Evolutionary conservation across 2,888 invertebrate species (phyloP), one percentile per base, ranked within the genome.

Genomic region (Euproctis similis): DNA sequence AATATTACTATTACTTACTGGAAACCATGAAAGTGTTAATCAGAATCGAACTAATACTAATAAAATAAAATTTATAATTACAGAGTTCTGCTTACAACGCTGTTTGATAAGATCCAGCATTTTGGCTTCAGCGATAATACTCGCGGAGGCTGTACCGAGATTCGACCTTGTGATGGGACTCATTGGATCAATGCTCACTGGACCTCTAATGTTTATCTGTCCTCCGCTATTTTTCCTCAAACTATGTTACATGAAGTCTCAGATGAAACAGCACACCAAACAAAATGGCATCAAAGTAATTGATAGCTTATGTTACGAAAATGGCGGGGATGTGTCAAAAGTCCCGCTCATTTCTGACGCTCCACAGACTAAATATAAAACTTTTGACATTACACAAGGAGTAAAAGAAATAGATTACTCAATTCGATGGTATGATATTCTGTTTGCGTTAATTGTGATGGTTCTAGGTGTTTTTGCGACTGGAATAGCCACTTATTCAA

Each of bases 131-230:
- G 91, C 92, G 0, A 88, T 96, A 4, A 86, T 93, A 14, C 77
- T 95, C 2, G 94, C 92, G 0, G 94, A 94, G 69, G 87, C 92
- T 0, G 90, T 96, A 1, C 95, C 96, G 1, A 86, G 91, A 41
- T 95, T 96, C 59, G 95, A 95, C 53, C 81, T 94, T 10, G 91
- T 96, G 7, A 92, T 96, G 90, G 90, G 94, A 1, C 76, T 96
- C 1, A 89, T 96, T 6, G 96, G 96, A 0, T 95, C 94, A 3
- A 91, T 93, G 0, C 84, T 96, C 3, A 92, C 92, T 0, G 93
- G 94, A 0, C 92, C 95, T 0, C 72, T 95, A 7, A 91, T 95
- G 51, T 96, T 95, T 46, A 87, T 96, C 34, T 87, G 94, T 34
- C 96, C 96, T 0, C 93, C 95, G 0, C 48, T 95, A 21, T 89